These are phyloP conservation scores for Aphodius granarius DNA, from an alignment of 2,888 invertebrate species.

Conservation along the genomic window DNA sequence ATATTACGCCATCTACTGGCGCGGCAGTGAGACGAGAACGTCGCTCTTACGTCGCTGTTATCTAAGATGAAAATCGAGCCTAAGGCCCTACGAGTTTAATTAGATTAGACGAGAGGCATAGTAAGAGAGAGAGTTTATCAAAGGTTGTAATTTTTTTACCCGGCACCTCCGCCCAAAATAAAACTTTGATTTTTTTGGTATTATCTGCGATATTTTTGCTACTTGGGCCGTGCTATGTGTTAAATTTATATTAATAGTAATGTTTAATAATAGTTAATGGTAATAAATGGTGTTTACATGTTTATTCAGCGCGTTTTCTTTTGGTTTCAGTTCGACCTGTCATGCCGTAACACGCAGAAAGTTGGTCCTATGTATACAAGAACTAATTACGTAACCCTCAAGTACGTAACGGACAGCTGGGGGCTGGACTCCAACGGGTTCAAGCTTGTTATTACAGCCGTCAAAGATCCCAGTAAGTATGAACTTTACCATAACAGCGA, in stretches of 20 bases:
- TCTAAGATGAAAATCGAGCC: neutral
- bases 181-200: neutral
- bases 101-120: neutral
- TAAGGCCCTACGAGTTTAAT: neutral
- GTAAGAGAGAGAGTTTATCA: neutral
- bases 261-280: neutral
- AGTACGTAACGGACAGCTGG: slow-evolving; percentile 92
- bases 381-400: slow-evolving; percentile 91
- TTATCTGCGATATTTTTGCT: neutral
- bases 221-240: neutral
- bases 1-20: neutral
- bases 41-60: neutral
- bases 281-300: neutral
- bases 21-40: neutral
- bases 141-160: neutral
- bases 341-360: slow-evolving; percentile 87
- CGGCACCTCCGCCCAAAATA: too few species aligned
- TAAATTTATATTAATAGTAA: too few species aligned
- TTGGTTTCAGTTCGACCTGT: slow-evolving; percentile 79
- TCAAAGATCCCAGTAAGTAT: slow-evolving; percentile 90
- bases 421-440: slow-evolving; percentile 91
- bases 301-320: slow-evolving; percentile 29
- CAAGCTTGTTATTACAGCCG: slow-evolving; percentile 90
- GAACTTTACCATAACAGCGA: neutral
- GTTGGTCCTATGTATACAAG: slow-evolving; percentile 88